Conservation (phyloP, 2,888 invertebrate genomes). For the Cheilosia impressa region DNA sequence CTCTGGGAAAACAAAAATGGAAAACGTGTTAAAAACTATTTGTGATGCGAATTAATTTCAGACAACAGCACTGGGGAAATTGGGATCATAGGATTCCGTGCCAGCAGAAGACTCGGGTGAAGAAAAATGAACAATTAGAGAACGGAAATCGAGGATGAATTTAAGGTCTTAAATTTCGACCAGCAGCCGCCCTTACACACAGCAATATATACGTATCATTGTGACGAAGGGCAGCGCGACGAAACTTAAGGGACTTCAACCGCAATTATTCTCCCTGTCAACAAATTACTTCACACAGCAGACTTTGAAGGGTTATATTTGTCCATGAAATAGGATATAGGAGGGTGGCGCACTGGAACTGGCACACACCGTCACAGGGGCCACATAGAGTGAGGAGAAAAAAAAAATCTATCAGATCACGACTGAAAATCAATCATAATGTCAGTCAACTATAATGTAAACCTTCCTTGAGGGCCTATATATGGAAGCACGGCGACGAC, state of each 20-base stretch:
- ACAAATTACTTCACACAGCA: conserved; percentile 55
- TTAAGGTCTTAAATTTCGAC: conserved; percentile 49
- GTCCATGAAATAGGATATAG: conserved; percentile 50
- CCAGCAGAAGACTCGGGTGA: conserved; percentile 8
- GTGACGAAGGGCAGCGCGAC: conserved; percentile 12
- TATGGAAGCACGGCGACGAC: conserved; percentile 19
- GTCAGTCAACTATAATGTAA: conserved; percentile 70
- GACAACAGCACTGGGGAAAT: conserved; percentile 13
- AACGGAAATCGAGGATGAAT: conserved; percentile 27
- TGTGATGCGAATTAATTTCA: conserved; percentile 67
- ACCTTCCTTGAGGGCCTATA: conserved; percentile 46
- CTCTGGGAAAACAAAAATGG: conserved; percentile 56
- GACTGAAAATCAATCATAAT: conserved; percentile 72
- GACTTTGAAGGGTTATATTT: conserved; percentile 66
- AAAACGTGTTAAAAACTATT: conserved; percentile 71
- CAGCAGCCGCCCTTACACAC: neutral
- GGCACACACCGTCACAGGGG: conserved; percentile 32
- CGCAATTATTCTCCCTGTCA: conserved; percentile 65
- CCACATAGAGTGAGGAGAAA: neutral
- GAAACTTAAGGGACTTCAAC: conserved; percentile 51
- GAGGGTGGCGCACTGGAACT: conserved; percentile 18
- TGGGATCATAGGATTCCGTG: conserved; percentile 48
- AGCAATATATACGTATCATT: neutral
- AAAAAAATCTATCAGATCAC: conserved; percentile 62
- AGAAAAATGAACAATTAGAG: conserved; percentile 54